Base-by-base conservation (phyloP, 2,888 invertebrate species). In the Tribolium freemani region DNA sequence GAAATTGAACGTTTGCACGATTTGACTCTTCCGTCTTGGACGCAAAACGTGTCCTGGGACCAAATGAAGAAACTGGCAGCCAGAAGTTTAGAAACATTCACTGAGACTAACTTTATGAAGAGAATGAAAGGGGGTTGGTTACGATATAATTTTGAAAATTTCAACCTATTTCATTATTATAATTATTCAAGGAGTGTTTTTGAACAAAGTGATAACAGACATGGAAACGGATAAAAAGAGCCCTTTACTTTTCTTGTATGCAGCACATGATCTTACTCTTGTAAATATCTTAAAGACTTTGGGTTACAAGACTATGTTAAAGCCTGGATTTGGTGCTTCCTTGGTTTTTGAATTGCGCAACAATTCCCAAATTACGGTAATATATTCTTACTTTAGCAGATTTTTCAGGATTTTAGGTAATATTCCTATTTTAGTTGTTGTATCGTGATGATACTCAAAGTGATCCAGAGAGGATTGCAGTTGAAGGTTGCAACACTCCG, bases 241-340 rank as follows among this genome's bases (percentile, higher is more conserved):
- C n/a, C 63, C 88, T 0, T 88, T 89, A 56, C 86, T 94, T 74
- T 90, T 90, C 80, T 83, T 95, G 69, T 95, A 94, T 86, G 91
- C 94, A 0, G 95, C 90, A 0, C 96, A 97, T 84, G 96, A 97
- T 85, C 88, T 94, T 2, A 95, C 94, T 0, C 86, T 97, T 16
- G 93, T 95, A 0, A 92, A 92, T 77, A 84, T 95, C 48, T 90
- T 96, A 88, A 89, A 93, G 72, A 90, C 94, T 1, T 88, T 97
- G 78, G 92, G 93, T 53, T 91, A 93, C 77, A 87, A 88, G 0
- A 10, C 64, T 10, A 89, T 90, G 76, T 79, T 91, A 11, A 91
- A 92, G 80, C 96, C 96, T 0, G 93, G 92, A 58, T 94, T 93
- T 85, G 93, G 94, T 0, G 91, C 95, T 0, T 90, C 92, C 26